Evolutionary conservation across 1,140 invertebrate genomes (phyloP), one percentile per base, ranked within the genome.

Genomic region (Nephila pilipes): DNA sequence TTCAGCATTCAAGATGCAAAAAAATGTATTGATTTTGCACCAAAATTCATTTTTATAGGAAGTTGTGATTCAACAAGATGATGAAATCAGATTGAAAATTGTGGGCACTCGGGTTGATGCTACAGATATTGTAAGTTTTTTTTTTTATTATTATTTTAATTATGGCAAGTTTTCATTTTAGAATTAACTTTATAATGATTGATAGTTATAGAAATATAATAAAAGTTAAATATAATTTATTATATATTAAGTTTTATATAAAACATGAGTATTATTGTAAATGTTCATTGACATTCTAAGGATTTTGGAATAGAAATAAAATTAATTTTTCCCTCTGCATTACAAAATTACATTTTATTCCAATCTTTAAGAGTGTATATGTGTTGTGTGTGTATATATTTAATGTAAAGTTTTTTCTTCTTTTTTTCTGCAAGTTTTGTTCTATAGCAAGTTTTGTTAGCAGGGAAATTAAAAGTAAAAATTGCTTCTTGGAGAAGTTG

Each of bases 41-140:
- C 46, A 46, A 46, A 46, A 46, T 80, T 36, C 38, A 20, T 32
- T 88, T 94, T 96, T 95, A 85, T 87, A 97, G 97, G 98, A 99
- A 96, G 97, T 98, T 92, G 98, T 99, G 55, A 99, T 99, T 95
- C 98, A 99, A 95, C 98, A 98, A 94, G 99, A 99, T 96, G 99
- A 99, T 96, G 99, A 99, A 96, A 99, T 99, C 94, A 96, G 99
- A 96, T 95, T 99, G 20, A 99, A 99, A 96, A 99, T 99, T 95
- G 99, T 99, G 80, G 99, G 99, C 81, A 99, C 99, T 5, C 97
- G 99, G 96, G 99, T 99, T 4, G 99, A 99, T 96, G 99, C 99
- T 10, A 96, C 96, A 87, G 97, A 97, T 94, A 97, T 97, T 94
- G 96, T 96, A 95, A 95, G 95, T 95, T 57, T 89, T 55, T 4